Evolutionary conservation across 2,797 vertebrate genomes (phyloP).

Genomic region (Halcyon badia): DNA sequence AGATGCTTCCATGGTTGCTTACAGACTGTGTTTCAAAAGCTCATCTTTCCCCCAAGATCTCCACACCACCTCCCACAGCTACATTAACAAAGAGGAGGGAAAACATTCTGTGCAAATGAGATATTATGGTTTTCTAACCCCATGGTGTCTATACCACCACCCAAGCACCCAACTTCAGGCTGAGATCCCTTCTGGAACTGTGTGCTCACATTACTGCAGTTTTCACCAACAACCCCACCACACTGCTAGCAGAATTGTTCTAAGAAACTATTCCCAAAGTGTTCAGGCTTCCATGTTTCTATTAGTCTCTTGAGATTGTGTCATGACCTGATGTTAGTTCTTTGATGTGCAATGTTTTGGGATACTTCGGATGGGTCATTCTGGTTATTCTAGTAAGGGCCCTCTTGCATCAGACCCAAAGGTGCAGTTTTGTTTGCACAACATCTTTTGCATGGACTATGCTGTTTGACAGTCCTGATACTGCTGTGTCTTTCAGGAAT

Average conservation of each 20-base stretch:
- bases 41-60: background rate
- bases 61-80: background rate
- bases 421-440: background rate
- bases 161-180: background rate
- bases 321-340: background rate
- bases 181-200: background rate
- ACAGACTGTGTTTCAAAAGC: background rate
- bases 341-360: background rate
- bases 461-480: background rate
- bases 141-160: background rate
- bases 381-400: background rate
- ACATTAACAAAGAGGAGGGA: background rate
- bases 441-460: background rate
- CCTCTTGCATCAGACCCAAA: background rate
- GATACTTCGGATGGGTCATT: background rate
- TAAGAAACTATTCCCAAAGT: background rate
- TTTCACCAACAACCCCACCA: background rate
- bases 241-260: background rate
- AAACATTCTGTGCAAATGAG: background rate
- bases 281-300: background rate
- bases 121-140: background rate
- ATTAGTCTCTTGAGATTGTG: background rate
- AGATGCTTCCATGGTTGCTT: background rate
- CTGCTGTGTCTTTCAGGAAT: slow-evolving; percentile 80
- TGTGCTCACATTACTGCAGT: background rate